Conservation (phyloP, 2,797 vertebrate species). For the Premnoplex brunnescens region DNA sequence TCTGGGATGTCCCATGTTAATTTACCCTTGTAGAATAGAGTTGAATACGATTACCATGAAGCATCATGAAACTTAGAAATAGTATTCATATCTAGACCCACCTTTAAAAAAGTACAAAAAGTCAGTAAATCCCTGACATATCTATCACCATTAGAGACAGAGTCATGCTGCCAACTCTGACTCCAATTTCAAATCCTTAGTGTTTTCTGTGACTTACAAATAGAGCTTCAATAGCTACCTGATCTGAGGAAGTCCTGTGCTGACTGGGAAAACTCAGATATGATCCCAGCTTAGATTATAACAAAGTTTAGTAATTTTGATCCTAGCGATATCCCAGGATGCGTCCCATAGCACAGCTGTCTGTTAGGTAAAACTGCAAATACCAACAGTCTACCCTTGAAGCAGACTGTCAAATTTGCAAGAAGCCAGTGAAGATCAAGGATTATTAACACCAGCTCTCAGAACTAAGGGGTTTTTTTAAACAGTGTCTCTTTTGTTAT, state of each 20-base stretch:
- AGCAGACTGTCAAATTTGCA: neutral
- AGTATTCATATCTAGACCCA: neutral
- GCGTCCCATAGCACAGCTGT: neutral
- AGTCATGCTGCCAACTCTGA: neutral
- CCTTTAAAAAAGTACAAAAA: neutral
- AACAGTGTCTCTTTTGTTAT: constrained; percentile 14
- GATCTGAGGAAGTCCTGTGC: neutral
- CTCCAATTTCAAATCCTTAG: neutral
- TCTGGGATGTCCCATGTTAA: neutral
- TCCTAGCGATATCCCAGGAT: neutral
- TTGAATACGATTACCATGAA: neutral
- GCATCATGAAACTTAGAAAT: neutral
- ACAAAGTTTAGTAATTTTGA: neutral
- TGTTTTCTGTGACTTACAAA: neutral
- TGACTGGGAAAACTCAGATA: neutral
- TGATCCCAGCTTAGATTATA: neutral
- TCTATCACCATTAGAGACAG: neutral
- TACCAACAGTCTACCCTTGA: neutral
- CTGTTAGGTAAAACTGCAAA: neutral
- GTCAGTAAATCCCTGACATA: neutral
- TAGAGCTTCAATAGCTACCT: neutral
- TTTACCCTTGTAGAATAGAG: neutral
- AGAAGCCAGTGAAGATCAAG: constrained; percentile 1
- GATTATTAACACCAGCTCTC: neutral
- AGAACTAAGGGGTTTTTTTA: neutral